Evolutionary conservation across 2,888 invertebrate genomes (phyloP), one percentile per base, ranked within the genome.

Genomic region (Crocallis elinguaria): DNA sequence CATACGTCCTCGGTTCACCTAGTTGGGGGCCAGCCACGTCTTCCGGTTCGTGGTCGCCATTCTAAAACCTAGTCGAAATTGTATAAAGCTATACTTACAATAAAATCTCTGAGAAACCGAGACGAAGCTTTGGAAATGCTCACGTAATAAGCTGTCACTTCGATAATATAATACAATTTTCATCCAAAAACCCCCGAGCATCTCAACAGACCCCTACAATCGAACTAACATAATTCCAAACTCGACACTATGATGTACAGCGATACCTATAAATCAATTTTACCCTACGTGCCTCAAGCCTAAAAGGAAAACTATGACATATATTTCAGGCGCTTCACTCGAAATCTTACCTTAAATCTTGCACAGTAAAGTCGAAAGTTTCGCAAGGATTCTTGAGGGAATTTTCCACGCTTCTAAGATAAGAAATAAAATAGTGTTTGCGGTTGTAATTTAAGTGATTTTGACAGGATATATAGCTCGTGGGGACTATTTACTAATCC

Each of bases 211-310:
- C 35, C 42, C 49, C 36, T 35, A 51, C 49, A 57, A 64, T 53
- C 54, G 49, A 42, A 60, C 42, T 54, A 57, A 60, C 57, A 62
- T 67, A 66, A 72, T 71, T 71, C 69, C 61, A 49, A 60, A 57
- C 69, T 56, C 56, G 52, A 60, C 70, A 68, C 71, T 67, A 66
- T 68, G 70, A 79, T 65, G 72, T 71, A 76, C 66, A 64, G 61
- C 66, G 60, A 69, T 67, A 64, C 60, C 55, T 72, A 82, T 84
- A 84, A 84, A 85, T 84, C 83, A 83, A 77, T 82, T 84, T 71
- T 59, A 39, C 65, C 43, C 67, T 60, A 64, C 64, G 67, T 68
- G 69, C 66, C 62, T 42, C 51, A 48, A 39, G 54, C 52, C 52
- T 58, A 35, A 21, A 32, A 50, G 56, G 63, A 66, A 64, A 64